Evolutionary conservation across 1,140 invertebrate genomes (phyloP).

Genomic region (Leptopilina clavipes): DNA sequence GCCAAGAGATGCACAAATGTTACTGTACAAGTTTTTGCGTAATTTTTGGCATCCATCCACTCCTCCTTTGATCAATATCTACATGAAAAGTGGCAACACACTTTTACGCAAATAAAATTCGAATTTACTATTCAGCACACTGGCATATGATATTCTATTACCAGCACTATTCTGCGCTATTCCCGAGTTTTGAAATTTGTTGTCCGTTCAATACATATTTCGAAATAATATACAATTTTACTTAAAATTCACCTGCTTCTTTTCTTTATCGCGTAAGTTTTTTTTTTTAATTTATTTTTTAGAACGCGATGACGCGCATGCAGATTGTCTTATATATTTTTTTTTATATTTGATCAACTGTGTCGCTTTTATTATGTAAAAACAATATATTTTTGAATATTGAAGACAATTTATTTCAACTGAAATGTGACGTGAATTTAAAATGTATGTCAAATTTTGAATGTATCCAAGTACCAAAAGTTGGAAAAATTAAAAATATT

Average conservation of each 20-base stretch:
- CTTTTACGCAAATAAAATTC: constrained; percentile 18
- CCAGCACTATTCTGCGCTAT: neutral
- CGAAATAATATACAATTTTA: neutral
- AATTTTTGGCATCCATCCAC: constrained; percentile 25
- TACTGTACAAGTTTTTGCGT: constrained; percentile 10
- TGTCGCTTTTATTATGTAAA: neutral
- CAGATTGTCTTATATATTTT: neutral
- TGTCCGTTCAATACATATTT: neutral
- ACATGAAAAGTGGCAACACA: constrained; percentile 12
- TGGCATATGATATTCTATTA: too few relatives aligned
- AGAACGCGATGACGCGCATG: neutral
- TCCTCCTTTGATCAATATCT: constrained; percentile 29
- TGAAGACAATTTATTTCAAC: too few relatives aligned
- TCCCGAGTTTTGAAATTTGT: neutral
- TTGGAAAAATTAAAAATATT: too few relatives aligned
- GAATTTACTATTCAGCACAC: constrained; percentile 25
- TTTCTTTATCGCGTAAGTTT: neutral
- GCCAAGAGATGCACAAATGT: neutral
- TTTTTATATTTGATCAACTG: neutral
- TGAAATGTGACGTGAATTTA: too few relatives aligned
- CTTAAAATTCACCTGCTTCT: neutral
- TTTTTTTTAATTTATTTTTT: neutral
- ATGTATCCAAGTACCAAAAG: too few relatives aligned
- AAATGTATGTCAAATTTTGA: too few relatives aligned
- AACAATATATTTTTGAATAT: neutral